A percentile compares a stretch with the other conserved stretches of the same genome.
Evolutionary conservation across 2,888 invertebrate genomes (phyloP).

Genomic region (Eurytoma californica): DNA sequence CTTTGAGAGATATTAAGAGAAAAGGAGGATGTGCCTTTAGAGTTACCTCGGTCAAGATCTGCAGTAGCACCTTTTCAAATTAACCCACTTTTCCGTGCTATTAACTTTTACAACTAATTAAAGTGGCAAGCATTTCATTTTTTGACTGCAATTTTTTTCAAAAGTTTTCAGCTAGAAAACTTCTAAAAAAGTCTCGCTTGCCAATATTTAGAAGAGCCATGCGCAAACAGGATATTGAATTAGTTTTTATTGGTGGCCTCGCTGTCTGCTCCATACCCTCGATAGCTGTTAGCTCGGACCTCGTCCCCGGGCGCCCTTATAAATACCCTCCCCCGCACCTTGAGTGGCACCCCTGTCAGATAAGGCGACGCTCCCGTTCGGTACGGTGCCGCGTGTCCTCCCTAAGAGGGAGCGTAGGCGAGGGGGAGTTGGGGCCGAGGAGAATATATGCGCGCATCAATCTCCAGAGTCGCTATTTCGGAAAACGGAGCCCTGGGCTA

Average conservation of each 20-base stretch:
- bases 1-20: conserved; percentile 1
- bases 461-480: conserved; percentile 62
- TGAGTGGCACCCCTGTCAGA: neutral
- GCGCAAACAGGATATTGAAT: no score
- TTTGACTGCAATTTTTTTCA: no score
- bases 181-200: no score
- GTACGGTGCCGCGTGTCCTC: conserved; percentile 16
- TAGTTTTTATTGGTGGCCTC: no score
- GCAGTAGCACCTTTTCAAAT: conserved; percentile 35
- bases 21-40: neutral
- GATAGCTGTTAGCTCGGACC: neutral
- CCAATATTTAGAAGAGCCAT: no score
- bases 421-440: neutral
- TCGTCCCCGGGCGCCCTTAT: conserved; percentile 5
- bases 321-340: neutral
- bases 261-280: no score
- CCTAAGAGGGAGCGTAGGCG: no score
- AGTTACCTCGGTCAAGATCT: conserved; percentile 40
- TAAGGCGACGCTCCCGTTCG: conserved; percentile 23
- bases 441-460: conserved; percentile 26
- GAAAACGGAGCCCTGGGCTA: conserved; percentile 70
- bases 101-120: conserved; percentile 48
- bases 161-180: no score
- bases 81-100: conserved; percentile 49
- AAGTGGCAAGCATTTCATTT: neutral